Base-by-base conservation (phyloP, 2,113 vertebrate species). In the Microtus ochrogaster region DNA sequence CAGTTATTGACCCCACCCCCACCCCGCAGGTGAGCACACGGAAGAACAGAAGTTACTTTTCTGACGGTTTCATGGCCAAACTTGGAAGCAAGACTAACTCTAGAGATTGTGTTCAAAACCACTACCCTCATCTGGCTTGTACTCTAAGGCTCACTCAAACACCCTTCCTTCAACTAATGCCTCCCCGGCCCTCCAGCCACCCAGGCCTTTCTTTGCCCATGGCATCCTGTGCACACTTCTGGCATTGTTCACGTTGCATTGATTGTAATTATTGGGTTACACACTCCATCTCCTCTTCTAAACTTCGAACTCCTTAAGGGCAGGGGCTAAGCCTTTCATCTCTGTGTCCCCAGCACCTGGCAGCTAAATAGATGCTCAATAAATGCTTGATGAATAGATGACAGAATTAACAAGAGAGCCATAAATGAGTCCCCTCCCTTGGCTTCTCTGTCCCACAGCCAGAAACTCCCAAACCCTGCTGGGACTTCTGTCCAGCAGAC, bases 311-410 rank as follows among this genome's bases (percentile, higher is more conserved):
- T 95, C 90, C 95, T 74, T 30, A 44, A 83, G 89, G 89, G 49
- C 82, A 79, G 72, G n/a, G 41, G 30, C 86, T 65, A 7, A 55
- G 73, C 87, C 92, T 96, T 93, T 96, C 92, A 94, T 95, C 72
- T 95, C 91, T 86, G 87, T 93, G 78, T 91, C 91, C 76, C 78
- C 73, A 58, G 82, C 68, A 58, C 86, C 96, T 96, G 90, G 87
- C 86, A 95, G n/a, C 3, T 44, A 89, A 94, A 68, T 78, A 81
- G 91, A 95, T 92, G 94, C 91, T 94, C 91, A 97, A 66, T 96
- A 87, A 92, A 92, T 28, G 52, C 47, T 39, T 95, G 89, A 82
- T 6, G 19, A 78, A 5, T 78, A 44, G 94, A 36, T 63, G 79
- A 86, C 8, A 14, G 55, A 77, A 79, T 19, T 84, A 92, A 70